phyloP scores from a whole-genome alignment of 1,140 invertebrate genomes.

The Lycorma delicatula region DNA sequence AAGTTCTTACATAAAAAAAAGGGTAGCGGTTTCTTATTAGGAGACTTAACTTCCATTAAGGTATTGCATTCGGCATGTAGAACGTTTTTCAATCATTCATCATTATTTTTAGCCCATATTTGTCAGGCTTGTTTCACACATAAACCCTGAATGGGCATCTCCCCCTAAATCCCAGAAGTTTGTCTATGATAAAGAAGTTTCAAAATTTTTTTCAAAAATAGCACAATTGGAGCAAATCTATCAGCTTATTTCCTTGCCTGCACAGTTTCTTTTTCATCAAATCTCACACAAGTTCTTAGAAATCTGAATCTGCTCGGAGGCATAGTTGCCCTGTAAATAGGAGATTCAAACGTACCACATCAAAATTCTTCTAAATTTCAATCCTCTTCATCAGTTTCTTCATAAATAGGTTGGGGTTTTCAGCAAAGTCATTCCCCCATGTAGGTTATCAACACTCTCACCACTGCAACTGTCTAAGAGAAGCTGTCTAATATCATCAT shows the following conservation, averaged over 20 bases:
- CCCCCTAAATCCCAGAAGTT: slow-evolving; percentile 30
- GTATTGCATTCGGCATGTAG: slow-evolving; percentile 25
- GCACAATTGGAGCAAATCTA: slow-evolving; percentile 25
- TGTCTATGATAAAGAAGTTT: slow-evolving; percentile 9
- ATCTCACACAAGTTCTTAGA: slow-evolving; percentile 17
- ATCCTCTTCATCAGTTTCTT: background rate
- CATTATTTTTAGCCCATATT: slow-evolving; percentile 29
- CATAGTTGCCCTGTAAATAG: slow-evolving; percentile 24
- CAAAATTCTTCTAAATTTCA: slow-evolving; percentile 15
- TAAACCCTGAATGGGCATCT: slow-evolving; percentile 37
- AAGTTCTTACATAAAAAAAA: slow-evolving; percentile 16
- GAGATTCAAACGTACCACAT: slow-evolving; percentile 15
- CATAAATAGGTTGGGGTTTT: background rate
- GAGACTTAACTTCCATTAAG: slow-evolving; percentile 24
- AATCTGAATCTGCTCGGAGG: slow-evolving; percentile 23
- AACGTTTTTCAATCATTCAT: slow-evolving; percentile 24
- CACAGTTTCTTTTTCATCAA: slow-evolving; percentile 25
- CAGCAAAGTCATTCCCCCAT: background rate
- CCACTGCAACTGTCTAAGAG: background rate
- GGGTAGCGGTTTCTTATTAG: background rate
- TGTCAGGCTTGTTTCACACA: slow-evolving; percentile 38
- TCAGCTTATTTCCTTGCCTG: slow-evolving; percentile 17
- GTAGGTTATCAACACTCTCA: background rate
- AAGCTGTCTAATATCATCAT: background rate
- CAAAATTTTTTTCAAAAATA: slow-evolving; percentile 20